Evolutionary conservation across 2,113 vertebrate genomes (phyloP).

Genomic region (Scopus umbretta): DNA sequence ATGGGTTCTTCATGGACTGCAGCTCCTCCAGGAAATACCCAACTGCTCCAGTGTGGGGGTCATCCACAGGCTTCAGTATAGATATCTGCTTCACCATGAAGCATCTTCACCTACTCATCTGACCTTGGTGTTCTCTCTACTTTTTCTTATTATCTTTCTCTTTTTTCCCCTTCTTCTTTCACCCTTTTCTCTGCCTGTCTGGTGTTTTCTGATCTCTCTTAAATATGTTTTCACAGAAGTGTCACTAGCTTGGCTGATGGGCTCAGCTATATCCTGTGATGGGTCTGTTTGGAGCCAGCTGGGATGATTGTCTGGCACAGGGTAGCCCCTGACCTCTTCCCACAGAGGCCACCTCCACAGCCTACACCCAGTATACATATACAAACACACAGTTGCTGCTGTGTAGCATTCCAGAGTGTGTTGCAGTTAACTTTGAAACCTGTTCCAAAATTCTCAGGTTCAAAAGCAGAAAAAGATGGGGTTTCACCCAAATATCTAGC

Average conservation of each 20-base stretch:
- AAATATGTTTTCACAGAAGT: background rate
- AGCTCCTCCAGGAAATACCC: background rate
- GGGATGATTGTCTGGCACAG: background rate
- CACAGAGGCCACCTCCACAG: background rate
- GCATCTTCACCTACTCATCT: accelerated
- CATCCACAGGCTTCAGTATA: background rate
- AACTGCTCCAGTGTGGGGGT: accelerated
- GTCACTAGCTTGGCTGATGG: background rate
- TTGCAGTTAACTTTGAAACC: background rate
- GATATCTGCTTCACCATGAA: background rate
- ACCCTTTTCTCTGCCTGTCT: background rate
- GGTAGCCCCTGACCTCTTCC: background rate
- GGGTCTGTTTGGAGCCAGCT: background rate
- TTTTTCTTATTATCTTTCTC: background rate
- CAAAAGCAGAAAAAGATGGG: background rate
- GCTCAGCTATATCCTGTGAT: background rate
- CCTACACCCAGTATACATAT: background rate
- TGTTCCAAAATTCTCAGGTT: background rate
- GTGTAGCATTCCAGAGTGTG: background rate
- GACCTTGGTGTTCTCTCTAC: background rate
- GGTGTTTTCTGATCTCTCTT: background rate
- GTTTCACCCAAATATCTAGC: background rate
- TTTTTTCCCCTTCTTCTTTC: background rate
- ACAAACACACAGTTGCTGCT: background rate
- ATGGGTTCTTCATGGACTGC: background rate